Conservation (phyloP, 1,140 invertebrate genomes). For the Macrobrachium nipponense region DNA sequence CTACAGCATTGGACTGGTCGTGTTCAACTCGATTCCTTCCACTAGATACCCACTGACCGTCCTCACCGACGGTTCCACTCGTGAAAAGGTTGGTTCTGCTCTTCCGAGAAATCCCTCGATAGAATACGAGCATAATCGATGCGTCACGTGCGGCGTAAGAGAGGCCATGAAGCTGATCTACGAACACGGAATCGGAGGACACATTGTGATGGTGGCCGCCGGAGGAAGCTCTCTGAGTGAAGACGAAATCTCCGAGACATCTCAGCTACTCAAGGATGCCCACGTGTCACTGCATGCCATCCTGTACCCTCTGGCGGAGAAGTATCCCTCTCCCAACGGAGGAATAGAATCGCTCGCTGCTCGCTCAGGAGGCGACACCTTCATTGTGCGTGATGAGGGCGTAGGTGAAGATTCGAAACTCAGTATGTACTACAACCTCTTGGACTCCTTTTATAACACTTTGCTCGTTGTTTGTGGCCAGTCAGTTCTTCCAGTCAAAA, state of each 20-base stretch:
- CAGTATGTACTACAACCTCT: constrained; percentile 63
- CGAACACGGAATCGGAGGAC: constrained; percentile 36
- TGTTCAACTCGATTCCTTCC: constrained; percentile 57
- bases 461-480: constrained; percentile 44
- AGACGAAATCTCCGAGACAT: constrained; percentile 29
- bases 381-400: constrained; percentile 61
- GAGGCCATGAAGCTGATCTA: constrained; percentile 45
- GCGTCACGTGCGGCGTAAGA: constrained; percentile 57
- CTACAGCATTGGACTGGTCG: constrained; percentile 65
- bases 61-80: constrained; percentile 52
- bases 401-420: constrained; percentile 62
- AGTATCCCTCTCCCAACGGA: constrained; percentile 49
- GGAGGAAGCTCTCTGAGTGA: constrained; percentile 47
- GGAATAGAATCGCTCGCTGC: constrained; percentile 49
- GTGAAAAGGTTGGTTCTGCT: constrained; percentile 62
- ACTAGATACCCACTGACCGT: constrained; percentile 59
- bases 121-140: constrained; percentile 51
- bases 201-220: constrained; percentile 55
- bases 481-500: constrained; percentile 57
- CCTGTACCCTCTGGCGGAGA: constrained; percentile 61
- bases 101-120: constrained; percentile 62
- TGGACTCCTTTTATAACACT: constrained; percentile 61
- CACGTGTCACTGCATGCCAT: constrained; percentile 55
- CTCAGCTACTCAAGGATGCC: constrained; percentile 32
- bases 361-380: constrained; percentile 54